Evolutionary conservation across 2,797 vertebrate genomes (phyloP).

Genomic region (Smutsia temminckii): DNA sequence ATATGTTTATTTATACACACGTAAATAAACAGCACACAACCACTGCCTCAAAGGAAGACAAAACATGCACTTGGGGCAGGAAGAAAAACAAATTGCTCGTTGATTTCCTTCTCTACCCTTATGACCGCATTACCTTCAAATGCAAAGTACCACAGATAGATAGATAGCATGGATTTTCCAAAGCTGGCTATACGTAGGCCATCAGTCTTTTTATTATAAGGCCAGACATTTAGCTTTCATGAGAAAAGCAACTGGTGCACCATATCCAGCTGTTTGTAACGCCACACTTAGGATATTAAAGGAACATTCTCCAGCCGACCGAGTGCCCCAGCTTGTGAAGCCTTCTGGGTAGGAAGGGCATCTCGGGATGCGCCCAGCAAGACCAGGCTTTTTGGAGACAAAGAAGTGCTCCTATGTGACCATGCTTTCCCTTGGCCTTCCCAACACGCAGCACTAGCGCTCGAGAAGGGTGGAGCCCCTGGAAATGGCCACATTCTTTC

Average conservation of each 20-base stretch:
- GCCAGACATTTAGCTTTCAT: background rate
- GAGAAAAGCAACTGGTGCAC: background rate
- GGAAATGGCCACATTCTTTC: background rate
- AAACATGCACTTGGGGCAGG: background rate
- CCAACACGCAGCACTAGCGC: background rate
- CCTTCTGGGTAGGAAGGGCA: background rate
- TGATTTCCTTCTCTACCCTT: conserved; percentile 13
- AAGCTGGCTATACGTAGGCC: background rate
- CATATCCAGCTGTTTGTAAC: background rate
- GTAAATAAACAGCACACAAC: conserved; percentile 56
- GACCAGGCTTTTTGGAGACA: background rate
- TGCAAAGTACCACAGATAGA: background rate
- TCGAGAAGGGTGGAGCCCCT: background rate
- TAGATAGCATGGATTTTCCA: background rate
- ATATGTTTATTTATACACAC: conserved; percentile 61
- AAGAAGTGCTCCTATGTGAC: too few relatives aligned
- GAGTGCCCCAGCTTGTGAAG: background rate
- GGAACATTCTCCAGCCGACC: background rate
- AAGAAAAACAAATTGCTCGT: conserved; percentile 58
- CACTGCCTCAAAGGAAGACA: conserved; percentile 57
- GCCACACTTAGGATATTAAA: background rate
- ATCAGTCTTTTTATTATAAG: background rate
- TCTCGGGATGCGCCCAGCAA: background rate
- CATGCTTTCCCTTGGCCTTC: background rate
- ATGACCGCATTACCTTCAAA: background rate